These are phyloP conservation scores for Prietella phreatophila DNA, from an alignment of 2,113 vertebrate genomes.

Conservation along the genomic window DNA sequence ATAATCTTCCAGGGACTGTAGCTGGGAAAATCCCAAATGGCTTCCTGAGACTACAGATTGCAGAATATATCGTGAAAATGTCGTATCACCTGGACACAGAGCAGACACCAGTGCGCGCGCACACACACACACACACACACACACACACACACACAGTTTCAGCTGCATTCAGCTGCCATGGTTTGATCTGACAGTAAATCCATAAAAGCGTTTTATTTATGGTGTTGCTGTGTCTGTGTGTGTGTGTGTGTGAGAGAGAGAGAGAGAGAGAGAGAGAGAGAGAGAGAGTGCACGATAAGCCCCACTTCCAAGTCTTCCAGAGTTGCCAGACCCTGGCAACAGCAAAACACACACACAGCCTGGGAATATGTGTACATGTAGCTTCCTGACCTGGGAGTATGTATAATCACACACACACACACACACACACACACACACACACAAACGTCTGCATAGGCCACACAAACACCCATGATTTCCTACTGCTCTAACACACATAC, in stretches of 20 bases:
- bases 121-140: constrained; percentile 6
- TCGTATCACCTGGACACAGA: not conserved
- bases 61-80: not conserved
- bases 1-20: not conserved
- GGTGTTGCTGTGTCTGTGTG: constrained; percentile 29
- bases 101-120: constrained; percentile 15
- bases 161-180: constrained; percentile 6
- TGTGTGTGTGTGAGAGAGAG: not conserved
- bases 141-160: not conserved
- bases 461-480: not conserved
- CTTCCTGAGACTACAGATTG: not conserved
- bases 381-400: constrained; percentile 12
- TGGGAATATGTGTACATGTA: not conserved
- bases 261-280: no score
- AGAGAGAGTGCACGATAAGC: not conserved
- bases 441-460: constrained; percentile 9
- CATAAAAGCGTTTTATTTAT: not conserved
- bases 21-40: not conserved
- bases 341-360: constrained; percentile 38
- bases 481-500: not conserved
- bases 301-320: not conserved
- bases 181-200: constrained; percentile 32
- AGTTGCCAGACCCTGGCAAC: constrained; percentile 37
- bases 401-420: not conserved
- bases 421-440: constrained; percentile 25